Evolutionary conservation across 2,113 vertebrate genomes (phyloP), one percentile per base, ranked within the genome.

Genomic region (Lamprotornis superbus): DNA sequence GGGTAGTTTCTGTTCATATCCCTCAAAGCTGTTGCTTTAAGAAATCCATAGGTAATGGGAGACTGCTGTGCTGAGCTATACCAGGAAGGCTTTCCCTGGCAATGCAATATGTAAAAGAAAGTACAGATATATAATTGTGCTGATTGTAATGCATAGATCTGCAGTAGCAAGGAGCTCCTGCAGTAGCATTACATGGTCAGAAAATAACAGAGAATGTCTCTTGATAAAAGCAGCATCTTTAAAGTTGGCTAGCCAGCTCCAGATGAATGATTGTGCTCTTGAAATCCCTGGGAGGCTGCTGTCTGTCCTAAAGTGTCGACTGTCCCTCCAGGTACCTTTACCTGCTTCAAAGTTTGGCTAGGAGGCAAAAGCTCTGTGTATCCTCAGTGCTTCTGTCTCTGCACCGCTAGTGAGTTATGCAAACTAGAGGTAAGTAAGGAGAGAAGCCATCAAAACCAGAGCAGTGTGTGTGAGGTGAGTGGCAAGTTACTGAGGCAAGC

Each of bases 91-190:
- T 85, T 95, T 71, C n/a, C 30, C 46, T 61, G 59, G 12, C 33
- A 73, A 27, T 59, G 46, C 18, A 42, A 16, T 46, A 23, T 1
- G 11, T 71, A 44, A 77, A 77, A 21, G 17, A 47, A 59, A 63
- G 11, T n/a, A 22, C n/a, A 28, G 53, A 52, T 60, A 16, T 18
- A 35, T 68, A 64, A 59, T 83, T 20, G 16, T 60, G 50, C 77
- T 82, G 74, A 68, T 84, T 73, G 3, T 91, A 94, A 76, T 16
- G 50, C 1, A 5, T 33, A 40, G 52, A 35, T 84, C n/a, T 89
- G 94, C 83, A 68, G 61, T 55, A 85, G 63, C 5, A 77, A 93
- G 67, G 63, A 94, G 82, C 67, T 85, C 88, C 88, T 94, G 89
- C 81, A 83, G 70, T 69, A 60, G 42, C 14, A 2, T 49, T 87